Evolutionary conservation across 2,888 invertebrate genomes (phyloP), one percentile per base, ranked within the genome.

Genomic region (Caenorhabditis auriculariae): DNA sequence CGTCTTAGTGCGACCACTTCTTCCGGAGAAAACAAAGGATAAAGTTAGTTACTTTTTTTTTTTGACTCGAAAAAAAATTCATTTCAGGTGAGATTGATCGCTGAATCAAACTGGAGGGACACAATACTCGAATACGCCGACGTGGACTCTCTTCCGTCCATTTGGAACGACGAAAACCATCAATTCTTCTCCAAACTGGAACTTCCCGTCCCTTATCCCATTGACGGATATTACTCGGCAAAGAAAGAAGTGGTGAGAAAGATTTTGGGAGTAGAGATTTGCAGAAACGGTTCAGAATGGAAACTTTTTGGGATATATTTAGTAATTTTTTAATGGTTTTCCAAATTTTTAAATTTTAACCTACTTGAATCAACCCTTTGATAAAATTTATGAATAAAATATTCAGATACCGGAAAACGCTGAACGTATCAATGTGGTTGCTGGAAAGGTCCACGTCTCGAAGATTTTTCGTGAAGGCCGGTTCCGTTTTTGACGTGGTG

Each of bases 21-120:
- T 78, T n/a, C 78, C 78, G 9, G 75, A 75, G 45, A 68, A 74
- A 39, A 78, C 78, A 0, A 48, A 70, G 32, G 65, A 73, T n/a
- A 78, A 78, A 64, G 76, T 73, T 41, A 54, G 27, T 27, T 28
- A 39, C 37, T 3, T 6, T 21, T 12, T 26, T 38, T 26, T 37
- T 28, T 7, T 7, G 12, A 9, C 4, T 39, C 35, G 2, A 6
- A 9, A 21, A 45, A 12, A 35, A 17, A 21, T 29, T 38, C 7
- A 17, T 15, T 42, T 19, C 28, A 69, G 69, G 65, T 70, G 29
- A 54, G 64, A 21, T 29, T 70, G 27, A 57, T 66, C 24, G 51
- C 61, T 3, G 66, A 66, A 37, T 49, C 63, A 19, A 60, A 69
- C 43, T 76, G 76, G 76, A 50, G 70, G 26, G 60, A 73, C 12